Base-by-base conservation (phyloP, 2,113 vertebrate genomes). In the Melanotaenia duboulayi region DNA sequence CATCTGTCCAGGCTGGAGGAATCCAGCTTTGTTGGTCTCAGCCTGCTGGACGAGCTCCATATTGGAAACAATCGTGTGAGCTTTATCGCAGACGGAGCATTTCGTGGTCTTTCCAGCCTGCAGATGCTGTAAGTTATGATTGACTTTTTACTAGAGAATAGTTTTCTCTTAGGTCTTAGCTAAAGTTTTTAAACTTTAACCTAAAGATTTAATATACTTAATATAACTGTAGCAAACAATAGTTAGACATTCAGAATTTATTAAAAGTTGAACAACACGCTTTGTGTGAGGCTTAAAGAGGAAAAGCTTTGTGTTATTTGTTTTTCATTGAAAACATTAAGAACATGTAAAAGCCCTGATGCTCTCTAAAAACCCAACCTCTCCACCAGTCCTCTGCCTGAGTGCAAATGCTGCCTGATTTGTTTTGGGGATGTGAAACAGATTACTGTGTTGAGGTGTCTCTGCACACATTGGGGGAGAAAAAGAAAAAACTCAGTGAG, bases 11-110 rank as follows among this genome's bases (percentile, higher is more conserved):
- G 96, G 55, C 93, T 99, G 84, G 97, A 99, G 51, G 97, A 99
- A 68, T 97, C 96, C 50, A 98, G 95, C 87, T 99, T 99, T 20
- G 73, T 94, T 22, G 97, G 96, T 71, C 95, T 99, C 77, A 96
- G 92, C 1, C 75, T 97, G 52, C 92, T 99, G 67, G 93, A 95
- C 52, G 93, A 95, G 70, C 94, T 99, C 51, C 93, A 95, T 80
- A 87, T 97, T 4, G 97, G 97, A 25, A 95, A 97, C 92, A 99
- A 99, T 92, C 95, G 90, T 59, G 92, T 99, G 63, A 98, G 94
- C 93, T 97, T 98, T 87, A 97, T 99, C 50, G 96, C 96, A 0
- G 97, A 98, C 78, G 96, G 97, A 79, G 97, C 97, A 70, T 99
- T 99, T 87, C 94, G 94, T 48, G 97, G 96, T 42, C 96, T 99